Evolutionary conservation across 2,113 vertebrate genomes (phyloP).

Genomic region (Lontra canadensis): DNA sequence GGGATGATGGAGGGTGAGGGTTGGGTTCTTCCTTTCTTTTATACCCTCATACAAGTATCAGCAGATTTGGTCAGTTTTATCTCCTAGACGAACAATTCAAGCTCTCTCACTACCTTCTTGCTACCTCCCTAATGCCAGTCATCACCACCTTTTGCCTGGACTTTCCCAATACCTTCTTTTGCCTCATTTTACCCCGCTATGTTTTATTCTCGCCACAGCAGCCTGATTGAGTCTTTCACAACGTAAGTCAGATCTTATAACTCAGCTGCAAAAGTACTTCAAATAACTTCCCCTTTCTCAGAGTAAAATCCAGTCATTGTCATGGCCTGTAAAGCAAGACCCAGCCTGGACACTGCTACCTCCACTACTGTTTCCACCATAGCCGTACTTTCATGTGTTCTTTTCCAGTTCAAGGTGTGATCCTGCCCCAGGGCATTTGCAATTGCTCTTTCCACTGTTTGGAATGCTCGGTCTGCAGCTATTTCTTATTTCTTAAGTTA

Average conservation of each 20-base stretch:
- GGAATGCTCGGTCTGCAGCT: neutral
- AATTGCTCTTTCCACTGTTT: neutral
- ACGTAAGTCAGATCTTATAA: neutral
- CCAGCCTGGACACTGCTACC: neutral
- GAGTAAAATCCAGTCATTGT: neutral
- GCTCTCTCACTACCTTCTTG: neutral
- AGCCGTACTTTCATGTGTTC: rapidly evolving
- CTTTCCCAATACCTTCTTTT: neutral
- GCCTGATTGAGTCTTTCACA: neutral
- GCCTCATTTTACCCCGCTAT: neutral
- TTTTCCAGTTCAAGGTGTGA: neutral
- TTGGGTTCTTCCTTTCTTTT: neutral
- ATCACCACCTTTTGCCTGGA: neutral
- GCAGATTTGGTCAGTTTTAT: neutral
- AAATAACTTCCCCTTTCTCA: neutral
- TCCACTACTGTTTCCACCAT: neutral
- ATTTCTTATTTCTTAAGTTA: neutral
- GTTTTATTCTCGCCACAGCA: neutral
- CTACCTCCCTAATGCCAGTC: no score
- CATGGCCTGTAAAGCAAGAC: no score
- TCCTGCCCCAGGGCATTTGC: neutral
- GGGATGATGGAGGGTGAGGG: no score
- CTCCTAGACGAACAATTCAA: neutral
- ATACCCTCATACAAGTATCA: no score
- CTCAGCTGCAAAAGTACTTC: neutral